Evolutionary conservation across 2,888 invertebrate species (phyloP).

Genomic region (Cephonodes hylas): DNA sequence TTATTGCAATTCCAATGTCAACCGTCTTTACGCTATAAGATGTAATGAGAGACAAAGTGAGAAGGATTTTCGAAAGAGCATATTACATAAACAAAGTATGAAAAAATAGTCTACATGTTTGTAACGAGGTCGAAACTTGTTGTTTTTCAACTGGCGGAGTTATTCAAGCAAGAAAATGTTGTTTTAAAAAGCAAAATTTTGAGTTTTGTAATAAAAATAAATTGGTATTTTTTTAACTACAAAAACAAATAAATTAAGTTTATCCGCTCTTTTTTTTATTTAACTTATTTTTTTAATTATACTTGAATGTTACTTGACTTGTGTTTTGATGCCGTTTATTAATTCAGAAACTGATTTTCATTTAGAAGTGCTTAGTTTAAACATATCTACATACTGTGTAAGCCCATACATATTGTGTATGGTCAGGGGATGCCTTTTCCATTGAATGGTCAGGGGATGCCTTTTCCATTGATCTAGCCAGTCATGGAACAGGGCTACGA

Average conservation of each 20-base stretch:
- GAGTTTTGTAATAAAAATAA: neutral
- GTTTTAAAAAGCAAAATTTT: neutral
- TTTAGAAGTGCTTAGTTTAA: too few species aligned
- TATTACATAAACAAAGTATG: neutral
- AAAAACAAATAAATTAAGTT: neutral
- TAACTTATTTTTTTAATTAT: too few species aligned
- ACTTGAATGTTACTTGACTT: too few species aligned
- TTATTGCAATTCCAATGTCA: constrained; percentile 40
- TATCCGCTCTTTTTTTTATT: too few species aligned
- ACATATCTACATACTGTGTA: too few species aligned
- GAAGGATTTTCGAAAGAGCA: neutral
- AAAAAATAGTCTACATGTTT: neutral
- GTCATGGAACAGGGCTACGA: too few species aligned
- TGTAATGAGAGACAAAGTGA: constrained; percentile 28
- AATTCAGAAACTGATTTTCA: too few species aligned
- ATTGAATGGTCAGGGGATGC: too few species aligned
- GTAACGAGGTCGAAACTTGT: neutral
- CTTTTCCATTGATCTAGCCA: too few species aligned
- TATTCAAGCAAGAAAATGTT: neutral
- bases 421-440: too few species aligned
- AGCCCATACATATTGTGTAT: too few species aligned
- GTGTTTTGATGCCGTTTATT: too few species aligned
- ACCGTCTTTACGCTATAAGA: constrained; percentile 24
- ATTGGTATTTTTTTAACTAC: neutral
- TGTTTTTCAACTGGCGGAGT: neutral